These are phyloP conservation scores for Caenorhabditis sp. DNA, from an alignment of 2,888 invertebrate species.

Conservation along the genomic window DNA sequence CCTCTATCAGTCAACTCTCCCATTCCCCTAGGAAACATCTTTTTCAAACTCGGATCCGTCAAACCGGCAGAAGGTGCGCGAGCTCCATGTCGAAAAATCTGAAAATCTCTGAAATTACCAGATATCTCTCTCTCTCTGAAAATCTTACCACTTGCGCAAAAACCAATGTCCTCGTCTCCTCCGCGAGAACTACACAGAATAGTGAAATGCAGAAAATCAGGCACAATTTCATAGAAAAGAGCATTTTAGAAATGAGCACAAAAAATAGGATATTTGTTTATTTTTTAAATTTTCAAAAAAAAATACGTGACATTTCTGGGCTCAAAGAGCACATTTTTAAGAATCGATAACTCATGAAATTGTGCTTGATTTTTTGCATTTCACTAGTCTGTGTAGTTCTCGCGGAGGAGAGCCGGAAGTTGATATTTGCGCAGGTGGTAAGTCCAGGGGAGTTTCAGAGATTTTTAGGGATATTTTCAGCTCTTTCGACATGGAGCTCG, in stretches of 20 bases:
- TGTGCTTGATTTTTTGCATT: no score
- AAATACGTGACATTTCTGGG: no score
- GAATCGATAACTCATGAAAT: no score
- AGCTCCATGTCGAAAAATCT: slow-evolving; percentile 38
- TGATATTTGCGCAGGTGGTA: slow-evolving; percentile 13
- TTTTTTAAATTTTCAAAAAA: no score
- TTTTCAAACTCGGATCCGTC: slow-evolving; percentile 4
- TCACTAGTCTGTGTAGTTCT: no score
- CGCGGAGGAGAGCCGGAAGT: not conserved
- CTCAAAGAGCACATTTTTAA: no score
- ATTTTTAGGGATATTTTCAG: not conserved
- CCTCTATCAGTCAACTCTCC: slow-evolving; percentile 39
- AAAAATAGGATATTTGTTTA: no score
- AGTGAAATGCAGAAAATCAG: no score
- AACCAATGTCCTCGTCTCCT: not conserved
- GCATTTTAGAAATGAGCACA: no score
- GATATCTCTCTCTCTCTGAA: not conserved
- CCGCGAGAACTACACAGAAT: no score
- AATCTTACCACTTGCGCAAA: slow-evolving; percentile 14
- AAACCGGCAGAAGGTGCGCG: slow-evolving; percentile 24
- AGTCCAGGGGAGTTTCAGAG: not conserved
- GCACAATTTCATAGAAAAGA: no score
- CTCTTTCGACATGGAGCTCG: slow-evolving; percentile 42
- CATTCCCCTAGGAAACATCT: slow-evolving; percentile 23
- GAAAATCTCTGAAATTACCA: not conserved